phyloP scores from a whole-genome alignment of 30 jellyfish, hydroid and myxozoan species.

The Turritopsis dohrnii region DNA sequence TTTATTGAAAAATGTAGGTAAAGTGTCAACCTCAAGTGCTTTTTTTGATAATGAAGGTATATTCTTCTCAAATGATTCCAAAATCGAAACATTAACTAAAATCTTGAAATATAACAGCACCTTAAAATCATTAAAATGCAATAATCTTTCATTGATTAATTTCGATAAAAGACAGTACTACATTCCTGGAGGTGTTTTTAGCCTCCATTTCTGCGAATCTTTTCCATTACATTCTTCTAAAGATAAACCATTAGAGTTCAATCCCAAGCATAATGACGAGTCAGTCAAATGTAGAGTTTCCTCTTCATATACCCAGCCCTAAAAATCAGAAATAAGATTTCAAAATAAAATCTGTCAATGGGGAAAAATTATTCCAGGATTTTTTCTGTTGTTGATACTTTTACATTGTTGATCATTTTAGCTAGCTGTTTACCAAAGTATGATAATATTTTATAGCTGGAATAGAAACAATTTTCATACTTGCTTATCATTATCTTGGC shows the following conservation, averaged over 20 bases:
- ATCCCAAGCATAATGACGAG: slow-evolving; percentile 17
- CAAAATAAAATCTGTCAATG: too few species aligned
- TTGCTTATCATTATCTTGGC: not conserved
- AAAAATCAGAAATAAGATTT: too few species aligned
- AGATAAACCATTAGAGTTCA: not conserved
- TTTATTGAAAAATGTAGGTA: too few species aligned
- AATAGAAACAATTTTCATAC: not conserved
- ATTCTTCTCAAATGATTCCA: too few species aligned
- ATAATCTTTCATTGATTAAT: not conserved
- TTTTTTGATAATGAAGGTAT: too few species aligned
- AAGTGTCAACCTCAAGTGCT: too few species aligned
- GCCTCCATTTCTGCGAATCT: slow-evolving; percentile 17
- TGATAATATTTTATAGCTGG: not conserved
- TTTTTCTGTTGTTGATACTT: too few species aligned
- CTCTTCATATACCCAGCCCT: slow-evolving; percentile 35
- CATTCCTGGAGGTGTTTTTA: slow-evolving; percentile 30
- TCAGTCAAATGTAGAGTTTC: slow-evolving; percentile 15
- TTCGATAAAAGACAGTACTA: not conserved
- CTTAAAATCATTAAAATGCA: too few species aligned
- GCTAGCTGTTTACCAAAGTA: not conserved
- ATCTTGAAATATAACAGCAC: too few species aligned
- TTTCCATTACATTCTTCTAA: slow-evolving; percentile 22
- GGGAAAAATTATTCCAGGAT: not conserved
- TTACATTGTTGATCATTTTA: too few species aligned
- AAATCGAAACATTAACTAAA: too few species aligned